Evolutionary conservation across 1,140 invertebrate genomes (phyloP).

Genomic region (Caenorhabditis elegans): DNA sequence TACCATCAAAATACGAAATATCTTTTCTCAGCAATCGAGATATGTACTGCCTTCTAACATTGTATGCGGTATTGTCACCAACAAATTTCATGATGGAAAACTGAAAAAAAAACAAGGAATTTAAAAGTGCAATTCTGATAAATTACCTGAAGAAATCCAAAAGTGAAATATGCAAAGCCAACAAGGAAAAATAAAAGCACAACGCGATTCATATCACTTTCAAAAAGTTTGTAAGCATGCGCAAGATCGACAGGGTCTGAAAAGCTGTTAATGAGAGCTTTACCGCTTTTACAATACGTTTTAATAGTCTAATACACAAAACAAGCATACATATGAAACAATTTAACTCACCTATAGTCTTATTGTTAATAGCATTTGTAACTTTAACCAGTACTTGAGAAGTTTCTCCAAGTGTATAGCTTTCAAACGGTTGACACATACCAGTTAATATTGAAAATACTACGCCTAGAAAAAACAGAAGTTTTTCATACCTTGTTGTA

Average conservation of each 20-base stretch:
- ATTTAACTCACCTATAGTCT: not conserved
- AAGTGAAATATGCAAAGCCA: not conserved
- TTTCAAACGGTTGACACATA: slow-evolving; percentile 49
- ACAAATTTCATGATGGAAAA: not conserved
- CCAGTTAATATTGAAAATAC: slow-evolving; percentile 45
- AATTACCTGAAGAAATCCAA: not conserved
- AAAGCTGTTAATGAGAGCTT: not conserved
- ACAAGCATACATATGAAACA: too few species aligned
- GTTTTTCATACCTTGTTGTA: slow-evolving; percentile 46
- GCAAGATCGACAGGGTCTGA: slow-evolving; percentile 43
- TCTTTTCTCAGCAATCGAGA: slow-evolving; percentile 77
- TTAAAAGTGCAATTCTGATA: not conserved
- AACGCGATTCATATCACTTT: slow-evolving; percentile 3
- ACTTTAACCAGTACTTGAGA: slow-evolving; percentile 36
- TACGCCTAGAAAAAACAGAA: slow-evolving; percentile 51
- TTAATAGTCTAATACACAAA: too few species aligned
- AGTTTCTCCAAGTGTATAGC: slow-evolving; percentile 51
- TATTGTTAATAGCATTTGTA: slow-evolving; percentile 50
- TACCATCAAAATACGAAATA: slow-evolving; percentile 84
- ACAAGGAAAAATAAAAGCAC: not conserved
- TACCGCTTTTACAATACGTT: not conserved
- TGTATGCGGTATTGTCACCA: not conserved
- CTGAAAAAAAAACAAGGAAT: not conserved
- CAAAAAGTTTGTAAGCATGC: slow-evolving; percentile 48
- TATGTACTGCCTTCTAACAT: slow-evolving; percentile 29